Evolutionary conservation across 2,113 vertebrate species (phyloP).

Genomic region (Aldabrachelys gigantea): DNA sequence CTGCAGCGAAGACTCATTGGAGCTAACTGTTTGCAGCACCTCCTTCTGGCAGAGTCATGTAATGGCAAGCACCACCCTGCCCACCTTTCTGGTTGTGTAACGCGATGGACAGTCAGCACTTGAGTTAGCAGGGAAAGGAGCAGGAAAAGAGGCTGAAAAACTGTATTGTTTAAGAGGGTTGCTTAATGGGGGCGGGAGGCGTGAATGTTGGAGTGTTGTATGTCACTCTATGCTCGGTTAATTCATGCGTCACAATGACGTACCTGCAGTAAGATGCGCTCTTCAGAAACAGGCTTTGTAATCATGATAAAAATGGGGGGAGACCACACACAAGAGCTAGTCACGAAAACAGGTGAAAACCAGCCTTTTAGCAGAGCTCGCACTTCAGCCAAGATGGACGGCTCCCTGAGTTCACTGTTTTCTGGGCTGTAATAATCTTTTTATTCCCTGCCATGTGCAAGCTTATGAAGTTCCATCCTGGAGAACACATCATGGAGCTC

Average conservation of each 20-base stretch:
- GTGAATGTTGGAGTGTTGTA: background rate
- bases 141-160: background rate
- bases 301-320: constrained; percentile 21
- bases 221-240: background rate
- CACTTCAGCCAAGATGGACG: background rate
- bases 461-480: background rate
- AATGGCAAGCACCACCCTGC: accelerated
- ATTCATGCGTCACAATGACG: background rate
- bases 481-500: background rate
- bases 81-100: accelerated
- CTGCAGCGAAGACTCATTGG: background rate
- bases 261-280: constrained; percentile 7
- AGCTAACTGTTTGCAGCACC: background rate
- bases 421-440: background rate
- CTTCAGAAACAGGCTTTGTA: constrained; percentile 4
- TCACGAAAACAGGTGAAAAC: background rate
- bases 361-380: constrained; percentile 25
- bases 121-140: background rate
- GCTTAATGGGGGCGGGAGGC: background rate
- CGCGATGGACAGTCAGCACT: background rate
- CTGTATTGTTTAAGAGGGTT: background rate
- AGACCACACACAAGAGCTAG: background rate
- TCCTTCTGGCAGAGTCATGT: background rate
- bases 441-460: background rate
- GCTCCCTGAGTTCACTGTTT: background rate